Percentiles rank a stretch among this genome's conserved stretches.
Conservation (phyloP, 2,888 invertebrate genomes). For the Plebejus argus region DNA sequence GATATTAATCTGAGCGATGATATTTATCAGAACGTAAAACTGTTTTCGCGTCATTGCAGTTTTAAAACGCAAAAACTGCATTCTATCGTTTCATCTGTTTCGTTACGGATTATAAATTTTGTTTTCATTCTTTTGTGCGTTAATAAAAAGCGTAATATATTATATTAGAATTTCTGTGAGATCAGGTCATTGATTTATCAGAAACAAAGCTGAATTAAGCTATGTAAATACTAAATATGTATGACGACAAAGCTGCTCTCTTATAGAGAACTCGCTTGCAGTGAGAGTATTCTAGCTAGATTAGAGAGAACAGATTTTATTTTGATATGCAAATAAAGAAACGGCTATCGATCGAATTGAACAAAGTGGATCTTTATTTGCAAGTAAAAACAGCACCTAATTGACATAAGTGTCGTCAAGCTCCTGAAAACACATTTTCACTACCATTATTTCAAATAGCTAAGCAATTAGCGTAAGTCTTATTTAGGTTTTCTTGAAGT, state of each 20-base stretch:
- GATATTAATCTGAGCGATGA: background rate
- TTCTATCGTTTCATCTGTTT: constrained; percentile 26
- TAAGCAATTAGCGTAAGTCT: background rate
- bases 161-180: background rate
- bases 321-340: constrained; percentile 11
- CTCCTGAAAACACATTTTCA: background rate
- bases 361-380: constrained; percentile 2
- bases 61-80: constrained; percentile 19
- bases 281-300: constrained; percentile 1
- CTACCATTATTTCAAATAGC: background rate
- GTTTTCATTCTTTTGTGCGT: constrained; percentile 3
- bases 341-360: background rate
- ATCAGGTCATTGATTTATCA: background rate
- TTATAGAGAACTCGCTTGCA: background rate
- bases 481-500: background rate
- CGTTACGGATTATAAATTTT: constrained; percentile 29
- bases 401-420: constrained; percentile 6
- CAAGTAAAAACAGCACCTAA: constrained; percentile 5
- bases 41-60: constrained; percentile 26
- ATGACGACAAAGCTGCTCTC: background rate
- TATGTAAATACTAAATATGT: too few relatives aligned
- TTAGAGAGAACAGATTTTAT: constrained; percentile 11
- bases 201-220: background rate
- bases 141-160: background rate
- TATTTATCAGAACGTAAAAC: constrained; percentile 26